Percentiles rank a stretch among this genome's conserved stretches.
These are phyloP conservation scores for Athalia cordata DNA, from an alignment of 2,888 invertebrate species.

Conservation along the genomic window DNA sequence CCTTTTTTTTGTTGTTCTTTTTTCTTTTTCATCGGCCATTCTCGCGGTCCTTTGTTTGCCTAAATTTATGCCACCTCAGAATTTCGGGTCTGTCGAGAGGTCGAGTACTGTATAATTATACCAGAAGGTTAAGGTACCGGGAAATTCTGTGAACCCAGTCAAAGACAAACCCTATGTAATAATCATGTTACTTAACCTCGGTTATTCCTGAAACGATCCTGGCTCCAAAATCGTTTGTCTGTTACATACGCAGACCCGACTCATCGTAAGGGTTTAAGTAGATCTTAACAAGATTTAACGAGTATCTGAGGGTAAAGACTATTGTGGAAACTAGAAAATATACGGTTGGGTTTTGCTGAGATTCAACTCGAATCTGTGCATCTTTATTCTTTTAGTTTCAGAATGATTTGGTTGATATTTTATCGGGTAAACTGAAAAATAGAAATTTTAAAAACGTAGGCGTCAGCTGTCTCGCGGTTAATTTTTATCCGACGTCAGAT, in stretches of 20 bases:
- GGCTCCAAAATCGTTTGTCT: neutral
- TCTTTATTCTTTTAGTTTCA: no score
- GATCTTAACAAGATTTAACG: neutral
- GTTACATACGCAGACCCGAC: neutral
- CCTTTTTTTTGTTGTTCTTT: neutral
- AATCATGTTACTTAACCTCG: neutral
- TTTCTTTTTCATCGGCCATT: neutral
- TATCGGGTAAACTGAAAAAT: no score
- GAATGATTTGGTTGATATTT: no score
- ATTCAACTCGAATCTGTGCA: neutral
- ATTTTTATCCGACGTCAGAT: neutral
- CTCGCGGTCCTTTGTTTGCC: neutral
- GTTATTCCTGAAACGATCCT: constrained; percentile 4
- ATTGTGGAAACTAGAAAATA: no score
- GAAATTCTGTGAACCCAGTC: neutral
- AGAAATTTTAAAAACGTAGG: neutral
- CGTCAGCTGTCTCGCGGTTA: neutral
- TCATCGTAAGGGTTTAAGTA: constrained; percentile 7
- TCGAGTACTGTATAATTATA: no score
- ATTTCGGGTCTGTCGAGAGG: no score
- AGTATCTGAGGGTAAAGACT: neutral
- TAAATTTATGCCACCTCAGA: neutral
- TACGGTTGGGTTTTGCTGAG: no score
- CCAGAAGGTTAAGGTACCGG: no score
- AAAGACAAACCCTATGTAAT: neutral